Evolutionary conservation across 2,888 invertebrate species (phyloP).

Genomic region (Patella depressa): DNA sequence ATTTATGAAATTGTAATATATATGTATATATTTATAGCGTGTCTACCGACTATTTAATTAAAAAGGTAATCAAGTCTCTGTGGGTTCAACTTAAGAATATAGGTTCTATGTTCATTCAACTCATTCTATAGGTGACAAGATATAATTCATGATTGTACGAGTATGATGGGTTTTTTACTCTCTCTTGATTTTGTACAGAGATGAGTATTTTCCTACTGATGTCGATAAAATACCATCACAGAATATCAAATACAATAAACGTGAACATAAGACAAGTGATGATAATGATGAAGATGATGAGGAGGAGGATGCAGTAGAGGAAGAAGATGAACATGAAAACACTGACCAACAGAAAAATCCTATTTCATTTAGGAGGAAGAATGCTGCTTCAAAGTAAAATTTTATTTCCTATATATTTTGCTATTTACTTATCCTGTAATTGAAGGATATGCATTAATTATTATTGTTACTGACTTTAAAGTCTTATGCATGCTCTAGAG

Average conservation of each 20-base stretch:
- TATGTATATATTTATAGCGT: too few species aligned
- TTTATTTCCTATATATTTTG: background rate
- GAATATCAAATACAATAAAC: conserved; percentile 45
- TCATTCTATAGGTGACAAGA: background rate
- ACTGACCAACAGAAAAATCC: conserved; percentile 21
- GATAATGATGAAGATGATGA: conserved; percentile 68
- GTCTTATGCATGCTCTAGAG: too few species aligned
- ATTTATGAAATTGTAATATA: too few species aligned
- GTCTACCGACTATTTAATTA: too few species aligned
- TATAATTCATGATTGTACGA: background rate
- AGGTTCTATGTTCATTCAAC: background rate
- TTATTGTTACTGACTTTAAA: too few species aligned
- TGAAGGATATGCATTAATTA: too few species aligned
- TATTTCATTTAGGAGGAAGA: conserved; percentile 13
- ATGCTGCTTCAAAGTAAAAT: conserved; percentile 22
- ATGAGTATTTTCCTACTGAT: conserved; percentile 65
- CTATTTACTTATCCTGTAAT: background rate
- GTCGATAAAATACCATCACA: conserved; percentile 55
- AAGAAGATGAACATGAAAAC: conserved; percentile 13
- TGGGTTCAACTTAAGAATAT: too few species aligned
- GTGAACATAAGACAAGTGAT: conserved; percentile 69
- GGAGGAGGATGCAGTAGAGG: conserved; percentile 18
- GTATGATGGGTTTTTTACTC: background rate
- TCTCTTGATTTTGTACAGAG: conserved; percentile 45
- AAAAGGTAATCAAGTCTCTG: too few species aligned